Evolutionary conservation across 2,888 invertebrate genomes (phyloP), one percentile per base, ranked within the genome.

Genomic region (Pristionchus entomophagus): DNA sequence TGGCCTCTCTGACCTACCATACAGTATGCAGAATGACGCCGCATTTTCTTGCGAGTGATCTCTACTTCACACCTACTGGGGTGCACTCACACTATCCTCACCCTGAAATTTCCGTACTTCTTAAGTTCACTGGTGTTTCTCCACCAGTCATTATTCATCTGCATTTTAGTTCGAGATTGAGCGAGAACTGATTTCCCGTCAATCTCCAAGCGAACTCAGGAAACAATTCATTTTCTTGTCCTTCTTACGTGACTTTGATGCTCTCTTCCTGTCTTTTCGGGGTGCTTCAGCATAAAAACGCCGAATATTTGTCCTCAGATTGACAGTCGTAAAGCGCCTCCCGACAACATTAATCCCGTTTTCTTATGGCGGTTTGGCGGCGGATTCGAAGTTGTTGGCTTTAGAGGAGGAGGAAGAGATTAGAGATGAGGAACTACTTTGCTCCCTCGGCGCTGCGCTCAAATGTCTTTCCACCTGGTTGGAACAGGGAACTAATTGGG

Each of bases 401-500:
- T 35, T 35, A 35, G 26, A 6, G 65, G 65, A 65, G 65, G 65
- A n/a, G n/a, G n/a, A n/a, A n/a, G n/a, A n/a, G n/a, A 35, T 22
- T 65, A 0, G 35, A 17, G 65, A 65, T 65, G 6, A 65, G 65
- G 65, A 65, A 65, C 65, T 65, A 35, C 65, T 35, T 65, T 65
- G 8, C 65, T 35, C 5, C 26, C 6, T 8, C 29, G 22, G 22
- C 4, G 35, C 35, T 22, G 41, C 19, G 38, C 2, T 19, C 22
- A 41, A 73, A 41, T n/a, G 41, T 41, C 73, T 73, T 73, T 73
- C 73, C 73, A 73, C 73, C 73, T 45, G 73, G 73, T 0, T 73
- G 73, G 41, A 73, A 73, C 73, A 73, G 41, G 65, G 73, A 73
- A 73, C 73, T 41, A 73, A 73, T 73, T 73, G 73, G n/a, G 73